phyloP scores from a whole-genome alignment of 2,888 invertebrate species.

The Leptopilina syphax region DNA sequence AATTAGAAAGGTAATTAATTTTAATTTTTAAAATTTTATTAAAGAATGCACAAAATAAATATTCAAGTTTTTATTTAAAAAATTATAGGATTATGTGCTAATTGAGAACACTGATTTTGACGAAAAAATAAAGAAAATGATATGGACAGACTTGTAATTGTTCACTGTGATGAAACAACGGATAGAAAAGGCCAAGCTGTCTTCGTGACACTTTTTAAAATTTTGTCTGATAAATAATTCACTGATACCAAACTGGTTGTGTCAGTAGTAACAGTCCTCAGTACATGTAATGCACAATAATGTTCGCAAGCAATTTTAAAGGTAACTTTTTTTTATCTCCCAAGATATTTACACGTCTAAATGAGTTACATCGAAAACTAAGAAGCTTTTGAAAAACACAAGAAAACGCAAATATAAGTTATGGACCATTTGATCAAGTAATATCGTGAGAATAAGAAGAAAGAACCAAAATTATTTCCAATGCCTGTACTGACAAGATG shows the following conservation, averaged over 20 bases:
- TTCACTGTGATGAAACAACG: neutral
- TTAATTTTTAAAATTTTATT: no score
- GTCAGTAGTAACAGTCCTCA: neutral
- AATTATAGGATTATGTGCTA: neutral
- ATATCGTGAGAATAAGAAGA: neutral
- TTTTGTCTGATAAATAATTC: neutral
- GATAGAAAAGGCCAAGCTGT: slow-evolving; percentile 17
- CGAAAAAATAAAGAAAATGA: neutral
- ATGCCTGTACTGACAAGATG: neutral
- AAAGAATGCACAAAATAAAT: no score
- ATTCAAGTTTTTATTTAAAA: no score
- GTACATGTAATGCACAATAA: neutral
- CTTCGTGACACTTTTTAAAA: neutral
- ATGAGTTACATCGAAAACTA: no score
- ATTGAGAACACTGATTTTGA: neutral
- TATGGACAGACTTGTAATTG: neutral
- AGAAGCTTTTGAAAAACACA: no score
- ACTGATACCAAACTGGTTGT: neutral
- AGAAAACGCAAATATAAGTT: neutral
- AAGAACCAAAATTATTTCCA: neutral
- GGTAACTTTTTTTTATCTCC: neutral
- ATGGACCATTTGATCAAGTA: neutral
- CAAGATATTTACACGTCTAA: no score
- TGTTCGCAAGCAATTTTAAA: neutral
- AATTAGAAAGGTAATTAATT: no score